phyloP scores from a whole-genome alignment of 2,888 invertebrate species.

The Nemotelus nigrinus region DNA sequence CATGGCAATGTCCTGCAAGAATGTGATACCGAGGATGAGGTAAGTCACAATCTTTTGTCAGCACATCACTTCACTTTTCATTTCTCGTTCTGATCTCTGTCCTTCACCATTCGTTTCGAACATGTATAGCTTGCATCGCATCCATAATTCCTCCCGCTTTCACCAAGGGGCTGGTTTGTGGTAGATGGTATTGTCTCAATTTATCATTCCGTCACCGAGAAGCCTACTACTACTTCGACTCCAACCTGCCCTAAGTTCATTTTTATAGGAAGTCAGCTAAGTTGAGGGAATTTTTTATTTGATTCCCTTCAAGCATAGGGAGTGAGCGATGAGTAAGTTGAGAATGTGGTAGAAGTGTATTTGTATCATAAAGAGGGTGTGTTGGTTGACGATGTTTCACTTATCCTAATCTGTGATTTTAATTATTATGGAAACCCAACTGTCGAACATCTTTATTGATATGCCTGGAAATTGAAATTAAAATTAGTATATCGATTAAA shows the following conservation, averaged over 20 bases:
- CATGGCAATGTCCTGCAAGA: slow-evolving; percentile 51
- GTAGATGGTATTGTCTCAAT: slow-evolving; percentile 22
- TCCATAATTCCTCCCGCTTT: background rate
- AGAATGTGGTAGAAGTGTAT: background rate
- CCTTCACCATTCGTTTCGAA: slow-evolving; percentile 12
- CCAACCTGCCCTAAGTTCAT: slow-evolving; percentile 22
- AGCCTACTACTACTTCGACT: background rate
- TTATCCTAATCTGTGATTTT: no score
- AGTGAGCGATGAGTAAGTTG: background rate
- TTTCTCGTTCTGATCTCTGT: slow-evolving; percentile 14
- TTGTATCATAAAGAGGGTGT: no score
- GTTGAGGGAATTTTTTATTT: no score
- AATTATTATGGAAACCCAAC: no score
- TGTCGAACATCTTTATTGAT: no score
- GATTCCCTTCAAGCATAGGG: background rate
- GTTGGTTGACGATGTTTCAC: no score
- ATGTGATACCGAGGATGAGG: slow-evolving; percentile 57
- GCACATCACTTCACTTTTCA: slow-evolving; percentile 43
- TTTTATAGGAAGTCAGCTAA: background rate
- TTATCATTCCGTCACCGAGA: slow-evolving; percentile 6
- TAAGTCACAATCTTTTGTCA: slow-evolving; percentile 50
- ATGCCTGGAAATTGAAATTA: no score
- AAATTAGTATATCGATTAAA: no score
- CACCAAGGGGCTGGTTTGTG: no score
- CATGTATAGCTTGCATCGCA: background rate